phyloP scores from a whole-genome alignment of 2,888 invertebrate genomes.

The Noctua comes region DNA sequence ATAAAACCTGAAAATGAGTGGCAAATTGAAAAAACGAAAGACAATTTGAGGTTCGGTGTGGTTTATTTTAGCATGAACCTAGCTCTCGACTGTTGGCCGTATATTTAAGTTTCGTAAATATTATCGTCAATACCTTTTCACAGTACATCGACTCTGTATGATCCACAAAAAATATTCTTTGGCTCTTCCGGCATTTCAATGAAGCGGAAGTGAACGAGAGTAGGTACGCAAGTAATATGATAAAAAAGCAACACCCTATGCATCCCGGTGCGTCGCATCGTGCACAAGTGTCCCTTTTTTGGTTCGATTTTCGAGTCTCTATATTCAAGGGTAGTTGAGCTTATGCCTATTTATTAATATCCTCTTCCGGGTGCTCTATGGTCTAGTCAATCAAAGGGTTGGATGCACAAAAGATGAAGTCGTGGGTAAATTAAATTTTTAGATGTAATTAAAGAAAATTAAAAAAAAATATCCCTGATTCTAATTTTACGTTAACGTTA shows the following conservation, averaged over 20 bases:
- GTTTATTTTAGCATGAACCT: no score
- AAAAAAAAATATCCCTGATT: not conserved
- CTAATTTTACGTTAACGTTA: not conserved
- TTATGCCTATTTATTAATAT: slow-evolving; percentile 55
- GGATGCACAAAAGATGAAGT: slow-evolving; percentile 8
- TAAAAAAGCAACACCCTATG: slow-evolving; percentile 76
- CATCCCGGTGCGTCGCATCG: slow-evolving; percentile 71
- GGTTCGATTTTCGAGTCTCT: slow-evolving; percentile 70
- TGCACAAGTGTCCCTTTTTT: slow-evolving; percentile 80
- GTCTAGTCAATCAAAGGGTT: slow-evolving; percentile 28
- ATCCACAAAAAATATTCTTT: slow-evolving; percentile 30
- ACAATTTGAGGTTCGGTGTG: no score
- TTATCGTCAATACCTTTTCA: not conserved
- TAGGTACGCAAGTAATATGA: slow-evolving; percentile 71
- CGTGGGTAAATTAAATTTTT: not conserved
- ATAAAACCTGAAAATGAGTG: no score
- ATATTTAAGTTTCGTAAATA: not conserved
- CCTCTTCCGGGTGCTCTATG: slow-evolving; percentile 58
- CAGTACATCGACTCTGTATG: slow-evolving; percentile 6
- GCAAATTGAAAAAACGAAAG: no score
- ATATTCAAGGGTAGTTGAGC: slow-evolving; percentile 54
- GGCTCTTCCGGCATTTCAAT: slow-evolving; percentile 78
- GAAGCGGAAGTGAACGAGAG: slow-evolving; percentile 79
- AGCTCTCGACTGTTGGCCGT: no score
- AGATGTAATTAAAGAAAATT: not conserved